Base-by-base conservation (phyloP, 2,888 invertebrate genomes). In the Lithodes maja region DNA sequence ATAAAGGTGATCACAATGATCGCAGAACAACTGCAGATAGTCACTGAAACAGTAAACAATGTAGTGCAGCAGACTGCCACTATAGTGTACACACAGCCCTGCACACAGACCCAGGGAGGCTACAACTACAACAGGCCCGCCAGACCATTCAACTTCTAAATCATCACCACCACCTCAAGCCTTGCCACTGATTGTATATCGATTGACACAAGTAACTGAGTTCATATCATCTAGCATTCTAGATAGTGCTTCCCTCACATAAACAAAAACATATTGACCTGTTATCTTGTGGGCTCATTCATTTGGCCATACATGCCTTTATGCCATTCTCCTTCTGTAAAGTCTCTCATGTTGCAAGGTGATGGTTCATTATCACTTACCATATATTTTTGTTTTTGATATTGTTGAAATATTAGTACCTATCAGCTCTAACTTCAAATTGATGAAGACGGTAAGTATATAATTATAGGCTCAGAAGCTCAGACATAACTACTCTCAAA, bases 101-200 rank as follows among this genome's bases (percentile, higher is more conserved):
- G 90, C 52, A 49, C 54, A 74, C 90, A 84, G 54, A 74, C 83
- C 7, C 52, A 61, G n/a, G 78, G 68, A 54, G 90, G 89, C 2
- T 91, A 91, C 54, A 88, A 88, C 69, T 90, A 90, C 89, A 90
- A 86, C 52, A 5, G n/a, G 5, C 91, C 89, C 17, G 74, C 79
- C n/a, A 77, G 74, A 3, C 86, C 88, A 17, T 85, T 88, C 68
- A 88, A 7, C 12, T 82, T 82, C 12, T 50, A 77, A 3, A 33
- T 50, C 49, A 49, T 15, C 52, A 12, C 2, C 71, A n/a, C 12
- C 12, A 71, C 71, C 71, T 1, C 71, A 1, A 71, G 1, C 71
- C 71, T 71, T 12, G n/a, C 71, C 71, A 71, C 71, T n/a, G n/a
- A 71, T 33, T 33, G 33, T 33, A 33, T 0, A 33, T 33, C 33